Evolutionary conservation across 2,113 vertebrate genomes (phyloP).

Genomic region (Nesogale talazaci): DNA sequence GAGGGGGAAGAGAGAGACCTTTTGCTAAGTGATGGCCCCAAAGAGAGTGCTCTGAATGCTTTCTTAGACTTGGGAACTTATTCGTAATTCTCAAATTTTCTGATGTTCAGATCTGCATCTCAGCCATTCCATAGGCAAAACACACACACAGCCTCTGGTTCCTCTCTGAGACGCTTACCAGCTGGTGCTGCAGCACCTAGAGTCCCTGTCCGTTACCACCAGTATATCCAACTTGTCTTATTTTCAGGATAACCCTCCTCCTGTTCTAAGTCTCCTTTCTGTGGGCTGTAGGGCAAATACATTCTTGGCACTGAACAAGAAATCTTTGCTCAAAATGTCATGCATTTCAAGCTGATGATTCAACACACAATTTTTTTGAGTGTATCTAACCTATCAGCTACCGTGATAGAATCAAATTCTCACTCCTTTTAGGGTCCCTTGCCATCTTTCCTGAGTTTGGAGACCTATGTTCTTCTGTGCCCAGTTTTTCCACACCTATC

Average conservation of each 20-base stretch:
- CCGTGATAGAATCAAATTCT: neutral
- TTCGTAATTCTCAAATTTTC: neutral
- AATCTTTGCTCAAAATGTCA: conserved; percentile 51
- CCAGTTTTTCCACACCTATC: conserved; percentile 54
- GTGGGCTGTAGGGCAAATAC: conserved; percentile 24
- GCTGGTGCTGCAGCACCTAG: neutral
- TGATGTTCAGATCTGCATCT: neutral
- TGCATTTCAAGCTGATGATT: neutral
- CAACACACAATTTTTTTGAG: conserved; percentile 2
- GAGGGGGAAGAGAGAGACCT: too few species aligned
- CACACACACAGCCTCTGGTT: neutral
- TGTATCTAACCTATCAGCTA: neutral
- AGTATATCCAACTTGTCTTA: neutral
- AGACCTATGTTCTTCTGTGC: neutral
- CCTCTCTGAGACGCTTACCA: too few species aligned
- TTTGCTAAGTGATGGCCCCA: neutral
- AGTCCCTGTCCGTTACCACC: neutral
- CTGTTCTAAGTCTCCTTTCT: conserved; percentile 25
- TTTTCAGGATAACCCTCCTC: conserved; percentile 41
- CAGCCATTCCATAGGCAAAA: neutral
- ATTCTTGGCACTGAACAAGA: conserved; percentile 2
- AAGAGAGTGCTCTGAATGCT: neutral
- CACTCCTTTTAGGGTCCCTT: neutral
- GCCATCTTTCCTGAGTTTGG: neutral
- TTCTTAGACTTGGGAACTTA: neutral